phyloP scores from a whole-genome alignment of 2,113 vertebrate species.

The Egretta garzetta region DNA sequence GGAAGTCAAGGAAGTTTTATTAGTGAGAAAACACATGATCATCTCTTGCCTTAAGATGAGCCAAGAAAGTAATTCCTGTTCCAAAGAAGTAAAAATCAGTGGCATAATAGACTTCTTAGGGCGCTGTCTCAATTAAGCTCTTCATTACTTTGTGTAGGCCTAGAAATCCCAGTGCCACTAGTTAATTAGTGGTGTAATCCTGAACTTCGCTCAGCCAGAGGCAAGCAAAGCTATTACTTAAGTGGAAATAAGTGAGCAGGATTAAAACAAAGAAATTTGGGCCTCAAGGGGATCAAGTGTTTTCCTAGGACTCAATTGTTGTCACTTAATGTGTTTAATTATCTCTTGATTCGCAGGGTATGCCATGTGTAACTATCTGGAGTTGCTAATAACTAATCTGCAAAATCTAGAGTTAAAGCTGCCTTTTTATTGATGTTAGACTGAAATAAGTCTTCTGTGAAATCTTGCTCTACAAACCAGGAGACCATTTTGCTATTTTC shows the following conservation, averaged over 20 bases:
- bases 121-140: background rate
- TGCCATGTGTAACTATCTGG: background rate
- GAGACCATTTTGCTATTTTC: background rate
- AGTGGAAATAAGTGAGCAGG: constrained; percentile 6
- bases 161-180: background rate
- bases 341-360: background rate
- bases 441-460: background rate
- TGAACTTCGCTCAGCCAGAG: constrained; percentile 16
- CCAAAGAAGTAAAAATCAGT: background rate
- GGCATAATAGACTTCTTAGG: background rate
- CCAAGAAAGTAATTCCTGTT: background rate
- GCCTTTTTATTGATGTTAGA: background rate
- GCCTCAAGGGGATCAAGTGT: background rate
- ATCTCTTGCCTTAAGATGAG: background rate
- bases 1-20: background rate
- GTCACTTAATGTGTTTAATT: constrained; percentile 21
- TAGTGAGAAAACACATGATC: background rate
- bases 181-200: constrained; percentile 32
- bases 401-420: background rate
- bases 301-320: constrained; percentile 11
- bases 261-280: constrained; percentile 14
- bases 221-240: constrained; percentile 30
- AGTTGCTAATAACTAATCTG: background rate
- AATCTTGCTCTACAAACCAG: background rate
- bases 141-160: background rate